Evolutionary conservation across 2,113 vertebrate genomes (phyloP).

Genomic region (Ciconia boyciana): DNA sequence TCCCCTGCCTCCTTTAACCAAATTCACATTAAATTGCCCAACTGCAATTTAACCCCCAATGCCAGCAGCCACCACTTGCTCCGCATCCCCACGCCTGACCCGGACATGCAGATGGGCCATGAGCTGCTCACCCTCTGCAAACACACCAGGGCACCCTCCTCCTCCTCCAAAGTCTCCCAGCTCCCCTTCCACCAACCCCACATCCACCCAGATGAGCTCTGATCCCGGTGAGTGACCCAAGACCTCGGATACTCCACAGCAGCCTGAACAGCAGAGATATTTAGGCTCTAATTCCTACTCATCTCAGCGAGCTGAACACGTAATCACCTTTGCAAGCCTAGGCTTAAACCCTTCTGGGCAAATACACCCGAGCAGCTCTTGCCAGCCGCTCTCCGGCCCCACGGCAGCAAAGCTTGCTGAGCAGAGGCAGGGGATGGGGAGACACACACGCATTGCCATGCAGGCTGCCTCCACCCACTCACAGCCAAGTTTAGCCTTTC

Average conservation of each 20-base stretch:
- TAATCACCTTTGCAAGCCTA: background rate
- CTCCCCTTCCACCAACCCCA: background rate
- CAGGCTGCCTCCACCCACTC: background rate
- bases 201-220: fast-evolving
- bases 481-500: constrained; percentile 38
- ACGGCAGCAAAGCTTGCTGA: background rate
- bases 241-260: fast-evolving
- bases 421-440: background rate
- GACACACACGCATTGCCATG: background rate
- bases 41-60: background rate
- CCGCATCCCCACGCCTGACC: fast-evolving
- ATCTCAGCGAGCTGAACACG: background rate
- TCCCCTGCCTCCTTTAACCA: background rate
- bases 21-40: background rate
- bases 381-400: background rate
- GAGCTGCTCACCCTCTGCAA: background rate
- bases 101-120: fast-evolving
- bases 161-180: background rate
- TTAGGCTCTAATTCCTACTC: background rate
- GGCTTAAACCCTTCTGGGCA: background rate
- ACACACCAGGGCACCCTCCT: background rate
- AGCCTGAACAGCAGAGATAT: background rate
- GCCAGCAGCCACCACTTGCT: background rate
- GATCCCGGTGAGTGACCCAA: background rate
- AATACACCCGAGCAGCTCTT: background rate